Base-by-base conservation (phyloP, 2,888 invertebrate species). In the Baronia brevicornis region DNA sequence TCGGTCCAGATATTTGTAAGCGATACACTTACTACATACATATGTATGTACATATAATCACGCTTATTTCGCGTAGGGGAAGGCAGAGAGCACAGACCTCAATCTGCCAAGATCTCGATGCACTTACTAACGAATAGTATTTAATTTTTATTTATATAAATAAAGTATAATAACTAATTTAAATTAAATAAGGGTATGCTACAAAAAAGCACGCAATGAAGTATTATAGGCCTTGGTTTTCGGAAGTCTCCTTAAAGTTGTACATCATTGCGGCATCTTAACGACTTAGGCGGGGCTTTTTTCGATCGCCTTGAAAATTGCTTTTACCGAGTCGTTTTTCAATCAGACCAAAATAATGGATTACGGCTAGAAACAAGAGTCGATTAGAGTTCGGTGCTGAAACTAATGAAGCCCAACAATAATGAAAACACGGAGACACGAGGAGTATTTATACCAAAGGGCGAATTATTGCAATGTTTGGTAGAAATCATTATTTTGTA, bases 241-340 rank as follows among this genome's bases (percentile, higher is more conserved):
- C 15, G 10, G 14, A 27, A 35, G n/a, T 23, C 10, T 29, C 17
- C 22, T 20, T n/a, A 31, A 14, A 20, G 7, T 22, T 28, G 22
- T 27, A 12, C 21, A 9, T 15, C 9, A 9, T 31, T 37, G 47
- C 43, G 31, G 35, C 12, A 9, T 58, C 63, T 60, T 74, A 77
- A 75, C 69, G 74, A 77, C 58, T 36, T 43, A 45, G 73, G 72
- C 34, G 68, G 50, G 71, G 63, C 41, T 37, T 32, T 28, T 54
- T 57, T 58, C 51, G 62, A 58, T 61, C 64, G 63, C 41, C 57
- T 40, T 47, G 50, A 36, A 60, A 62, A 61, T 59, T 53, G 48
- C 45, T 28, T 9, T 2, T 8, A 10, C 12, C 7, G 22, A 23
- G n/a, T n/a, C n/a, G n/a, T n/a, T n/a, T n/a, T 45, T 39, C 30